Evolutionary conservation across 2,797 vertebrate species (phyloP), one percentile per base, ranked within the genome.

Genomic region (Acrocephalus scirpaceus): DNA sequence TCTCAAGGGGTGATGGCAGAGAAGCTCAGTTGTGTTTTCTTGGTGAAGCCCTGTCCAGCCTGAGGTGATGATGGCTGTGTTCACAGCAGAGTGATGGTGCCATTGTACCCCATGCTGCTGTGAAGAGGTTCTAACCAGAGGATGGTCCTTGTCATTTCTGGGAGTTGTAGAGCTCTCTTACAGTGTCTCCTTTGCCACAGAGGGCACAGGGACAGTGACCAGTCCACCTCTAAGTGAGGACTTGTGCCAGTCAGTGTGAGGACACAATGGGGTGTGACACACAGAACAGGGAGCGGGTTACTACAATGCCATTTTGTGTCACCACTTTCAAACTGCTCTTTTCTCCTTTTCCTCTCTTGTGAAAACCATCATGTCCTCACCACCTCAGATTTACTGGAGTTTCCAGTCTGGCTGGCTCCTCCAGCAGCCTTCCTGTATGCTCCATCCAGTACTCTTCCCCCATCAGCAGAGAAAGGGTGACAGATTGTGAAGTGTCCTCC

Each of bases 341-440:
- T n/a, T 91, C 50, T 92, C 12, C 72, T 83, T 86, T 72, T 93
- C 19, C 51, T 75, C 40, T 36, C 51, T 88, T 69, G 58, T 56
- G 26, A 86, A 91, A 87, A 51, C 44, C 9, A 9, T 21, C 25
- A 18, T 34, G 51, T 36, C 21, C 61, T 58, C 72, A 87, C 17
- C 82, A 70, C 65, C 40, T 83, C 75, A 13, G 50, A 54, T 70
- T 48, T 72, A 86, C 91, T 3, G 23, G 94, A 84, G 30, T 92
- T 92, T 92, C 88, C 82, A 86, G 88, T 84, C 73, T 82, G 75
- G 25, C 78, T 93, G 90, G 86, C 56, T 93, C 73, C 79, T 45
- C 42, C 32, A 15, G 38, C 53, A 78, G 47, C 44, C 48, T 88
- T 66, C 73, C 58, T 22, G 29, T 32, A 48, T 50, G n/a, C 70